Base-by-base conservation (phyloP, 2,113 vertebrate genomes). In the Sciurus niger region DNA sequence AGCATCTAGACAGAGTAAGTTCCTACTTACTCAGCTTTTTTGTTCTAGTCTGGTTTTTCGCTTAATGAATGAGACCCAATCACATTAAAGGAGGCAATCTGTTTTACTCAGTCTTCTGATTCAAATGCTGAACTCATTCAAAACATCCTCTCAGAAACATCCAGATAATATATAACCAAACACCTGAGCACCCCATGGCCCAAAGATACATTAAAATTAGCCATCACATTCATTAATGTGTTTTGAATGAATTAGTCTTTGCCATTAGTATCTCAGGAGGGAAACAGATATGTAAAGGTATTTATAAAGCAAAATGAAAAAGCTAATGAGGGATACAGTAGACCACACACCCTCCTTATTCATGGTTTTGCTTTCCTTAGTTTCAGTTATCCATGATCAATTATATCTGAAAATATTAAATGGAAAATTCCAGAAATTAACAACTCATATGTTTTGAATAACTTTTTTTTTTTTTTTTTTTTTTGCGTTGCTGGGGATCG, bases 161-260 rank as follows among this genome's bases (percentile, higher is more conserved):
- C 30, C 63, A 70, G 51, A 86, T 78, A 60, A 93, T 58, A n/a
- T 70, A 76, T 67, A 79, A 74, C 43, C 46, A 92, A 74, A 37
- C 79, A 55, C 51, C 70, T 80, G 32, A 17, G 51, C 7, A 90
- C 4, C 55, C 72, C 28, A 6, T 70, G 46, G 22, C 51, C 24
- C 68, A 93, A 22, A 63, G 91, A 77, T 34, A 95, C 53, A 51
- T 76, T 90, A 76, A 93, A 87, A 84, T 83, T 72, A 87, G 25
- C 53, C 12, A n/a, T 17, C 28, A 83, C 9, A 90, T 84, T 90
- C 84, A 74, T 88, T 78, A 65, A 89, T 40, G 25, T 83, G 86
- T 68, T 43, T 86, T 76, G 25, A 60, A 67, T 74, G 53, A 40
- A 0, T 40, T 94, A n/a, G n/a, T n/a, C n/a, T n/a, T n/a, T n/a